Evolutionary conservation across 1,140 invertebrate genomes (phyloP).

Genomic region (Papilio aristodemus): DNA sequence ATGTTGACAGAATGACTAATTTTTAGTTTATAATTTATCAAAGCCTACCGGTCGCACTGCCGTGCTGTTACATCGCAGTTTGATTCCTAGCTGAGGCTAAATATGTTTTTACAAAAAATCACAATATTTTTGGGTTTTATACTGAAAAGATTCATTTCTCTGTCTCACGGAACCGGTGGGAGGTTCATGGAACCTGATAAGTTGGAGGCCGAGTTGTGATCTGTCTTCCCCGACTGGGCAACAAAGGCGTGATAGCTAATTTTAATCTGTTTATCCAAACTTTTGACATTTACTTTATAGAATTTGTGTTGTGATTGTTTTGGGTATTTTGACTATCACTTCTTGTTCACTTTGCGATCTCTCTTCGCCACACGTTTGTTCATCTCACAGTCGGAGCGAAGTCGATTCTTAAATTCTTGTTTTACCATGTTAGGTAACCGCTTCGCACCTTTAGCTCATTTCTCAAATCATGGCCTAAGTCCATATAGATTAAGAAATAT

Average conservation of each 20-base stretch:
- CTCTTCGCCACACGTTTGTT: constrained; percentile 16
- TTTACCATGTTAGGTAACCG: constrained; percentile 10
- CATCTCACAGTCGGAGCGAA: not conserved
- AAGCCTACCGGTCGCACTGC: constrained; percentile 9
- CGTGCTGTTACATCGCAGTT: not conserved
- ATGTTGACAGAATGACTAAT: constrained; percentile 6
- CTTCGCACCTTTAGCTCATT: constrained; percentile 20
- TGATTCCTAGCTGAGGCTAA: constrained; percentile 18
- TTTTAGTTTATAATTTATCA: constrained; percentile 9
- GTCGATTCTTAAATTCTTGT: constrained; percentile 23
- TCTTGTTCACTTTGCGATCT: constrained; percentile 19
- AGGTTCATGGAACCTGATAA: not conserved
- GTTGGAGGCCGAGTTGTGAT: not conserved
- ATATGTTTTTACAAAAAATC: constrained; percentile 12
- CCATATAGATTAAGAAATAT: constrained; percentile 26
- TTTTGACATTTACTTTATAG: constrained; percentile 12
- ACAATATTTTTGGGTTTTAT: constrained; percentile 8
- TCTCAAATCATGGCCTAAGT: constrained; percentile 27
- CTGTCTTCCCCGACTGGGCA: not conserved
- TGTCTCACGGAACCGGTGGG: too few relatives aligned
- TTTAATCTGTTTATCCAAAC: constrained; percentile 6
- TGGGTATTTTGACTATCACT: not conserved
- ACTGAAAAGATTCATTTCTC: too few relatives aligned
- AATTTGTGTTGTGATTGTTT: constrained; percentile 32
- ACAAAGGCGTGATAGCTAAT: not conserved